Evolutionary conservation across 2,888 invertebrate species (phyloP), one percentile per base, ranked within the genome.

Genomic region (Cordilura impudica): DNA sequence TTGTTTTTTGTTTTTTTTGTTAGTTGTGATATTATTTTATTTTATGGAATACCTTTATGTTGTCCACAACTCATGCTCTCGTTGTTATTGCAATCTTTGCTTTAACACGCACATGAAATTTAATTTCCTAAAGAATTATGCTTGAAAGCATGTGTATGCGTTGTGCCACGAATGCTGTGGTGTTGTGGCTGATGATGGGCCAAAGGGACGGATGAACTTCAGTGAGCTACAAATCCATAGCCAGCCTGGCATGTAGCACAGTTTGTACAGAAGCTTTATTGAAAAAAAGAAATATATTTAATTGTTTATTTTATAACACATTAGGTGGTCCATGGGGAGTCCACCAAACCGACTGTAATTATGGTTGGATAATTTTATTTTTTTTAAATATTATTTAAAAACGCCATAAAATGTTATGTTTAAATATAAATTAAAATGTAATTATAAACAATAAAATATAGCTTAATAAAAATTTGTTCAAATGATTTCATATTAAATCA

Each of bases 21-120:
- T 4, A 5, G 14, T 39, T 39, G 35, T n/a, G 35, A n/a, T 39
- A 10, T 31, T 8, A 2, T 2, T 39, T 39, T 26, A 26, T 26
- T n/a, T 39, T n/a, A 39, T 39, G 35, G n/a, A 39, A 39, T 39
- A 39, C 35, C 35, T 39, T 39, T n/a, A 39, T 39, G 31, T 8
- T 31, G 35, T 39, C 35, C 35, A n/a, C 35, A 39, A n/a, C n/a
- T n/a, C 35, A 39, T 39, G n/a, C 35, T 39, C 14, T 49, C n/a
- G n/a, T n/a, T n/a, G n/a, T n/a, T n/a, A 51, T 31, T 49, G 54
- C 54, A 75, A 75, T 75, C 75, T 69, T 69, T 14, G 49, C 49
- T 39, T 54, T 54, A 78, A 73, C 78, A 78, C 69, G 78, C 78
- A 78, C 53, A 39, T 63, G 18, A 51, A 63, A 65, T 73, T 78